Conservation (phyloP, 2,113 vertebrate species). For the Camarhynchus parvulus region DNA sequence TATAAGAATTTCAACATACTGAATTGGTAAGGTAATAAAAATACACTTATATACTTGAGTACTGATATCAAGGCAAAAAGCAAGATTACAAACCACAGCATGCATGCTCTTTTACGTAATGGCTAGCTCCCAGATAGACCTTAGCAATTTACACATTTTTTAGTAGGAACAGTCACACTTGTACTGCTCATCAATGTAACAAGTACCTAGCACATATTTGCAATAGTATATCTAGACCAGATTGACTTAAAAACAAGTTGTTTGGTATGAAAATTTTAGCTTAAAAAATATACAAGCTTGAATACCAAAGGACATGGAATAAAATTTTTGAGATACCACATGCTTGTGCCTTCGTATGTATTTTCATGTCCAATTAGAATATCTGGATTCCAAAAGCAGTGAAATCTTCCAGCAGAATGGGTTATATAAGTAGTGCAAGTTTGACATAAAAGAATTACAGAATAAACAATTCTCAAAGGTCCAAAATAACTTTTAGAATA, state of each 20-base stretch:
- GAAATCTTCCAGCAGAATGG: neutral
- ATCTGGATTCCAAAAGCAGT: neutral
- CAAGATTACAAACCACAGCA: neutral
- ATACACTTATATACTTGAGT: neutral
- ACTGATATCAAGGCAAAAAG: neutral
- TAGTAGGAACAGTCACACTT: conserved; percentile 5
- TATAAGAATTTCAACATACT: neutral
- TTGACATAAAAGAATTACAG: neutral
- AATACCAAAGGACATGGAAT: neutral
- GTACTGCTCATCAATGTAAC: conserved; percentile 12
- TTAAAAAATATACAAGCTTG: conserved; percentile 15
- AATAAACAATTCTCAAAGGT: neutral
- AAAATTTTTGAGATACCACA: neutral
- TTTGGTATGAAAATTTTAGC: neutral
- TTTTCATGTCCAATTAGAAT: neutral
- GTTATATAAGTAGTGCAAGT: neutral
- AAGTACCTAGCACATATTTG: conserved; percentile 17
- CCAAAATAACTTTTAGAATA: neutral
- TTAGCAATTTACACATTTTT: conserved; percentile 1
- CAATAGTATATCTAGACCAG: neutral
- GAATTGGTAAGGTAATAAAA: neutral
- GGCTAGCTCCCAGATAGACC: neutral
- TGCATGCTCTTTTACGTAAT: neutral
- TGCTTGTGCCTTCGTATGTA: neutral
- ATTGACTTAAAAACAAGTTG: conserved; percentile 33